Evolutionary conservation across 2,113 vertebrate species (phyloP).

Genomic region (Enhydra lutris): DNA sequence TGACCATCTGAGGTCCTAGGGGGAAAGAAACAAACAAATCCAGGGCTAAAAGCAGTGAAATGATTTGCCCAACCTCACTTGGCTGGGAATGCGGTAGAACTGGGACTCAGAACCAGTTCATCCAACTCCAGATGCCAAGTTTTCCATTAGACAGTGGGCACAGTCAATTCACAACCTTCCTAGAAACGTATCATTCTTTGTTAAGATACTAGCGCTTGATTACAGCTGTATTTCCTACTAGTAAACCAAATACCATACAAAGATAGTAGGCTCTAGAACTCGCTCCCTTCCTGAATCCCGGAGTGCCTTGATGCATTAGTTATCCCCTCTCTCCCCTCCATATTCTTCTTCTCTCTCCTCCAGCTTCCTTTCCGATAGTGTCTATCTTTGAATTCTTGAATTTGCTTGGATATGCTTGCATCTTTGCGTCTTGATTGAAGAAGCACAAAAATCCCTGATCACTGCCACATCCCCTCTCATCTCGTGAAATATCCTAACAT

Average conservation of each 20-base stretch:
- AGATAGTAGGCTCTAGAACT: not conserved
- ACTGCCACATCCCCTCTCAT: not conserved
- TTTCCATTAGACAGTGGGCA: not conserved
- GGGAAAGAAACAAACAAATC: not conserved
- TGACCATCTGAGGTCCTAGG: not conserved
- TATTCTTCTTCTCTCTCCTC: not conserved
- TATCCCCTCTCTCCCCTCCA: not conserved
- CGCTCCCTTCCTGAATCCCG: not conserved
- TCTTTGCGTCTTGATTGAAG: constrained; percentile 10
- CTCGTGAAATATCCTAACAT: not conserved
- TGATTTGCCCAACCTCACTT: not conserved
- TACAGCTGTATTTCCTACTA: not conserved
- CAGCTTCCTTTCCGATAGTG: not conserved
- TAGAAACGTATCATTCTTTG: not conserved
- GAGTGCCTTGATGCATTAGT: not conserved
- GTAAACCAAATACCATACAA: not conserved
- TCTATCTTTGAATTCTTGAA: not conserved
- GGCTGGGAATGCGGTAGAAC: not conserved
- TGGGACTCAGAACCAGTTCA: not conserved
- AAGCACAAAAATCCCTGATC: not conserved
- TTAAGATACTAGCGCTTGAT: not conserved
- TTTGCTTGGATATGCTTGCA: not conserved
- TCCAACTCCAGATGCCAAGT: not conserved
- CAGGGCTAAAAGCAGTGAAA: not conserved
- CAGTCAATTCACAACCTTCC: not conserved